A percentile compares a stretch with the other conserved stretches of the same genome.
These are phyloP conservation scores for Catostylus mosaicus DNA, from an alignment of 30 jellyfish, hydroid and myxozoan species.

Conservation along the genomic window DNA sequence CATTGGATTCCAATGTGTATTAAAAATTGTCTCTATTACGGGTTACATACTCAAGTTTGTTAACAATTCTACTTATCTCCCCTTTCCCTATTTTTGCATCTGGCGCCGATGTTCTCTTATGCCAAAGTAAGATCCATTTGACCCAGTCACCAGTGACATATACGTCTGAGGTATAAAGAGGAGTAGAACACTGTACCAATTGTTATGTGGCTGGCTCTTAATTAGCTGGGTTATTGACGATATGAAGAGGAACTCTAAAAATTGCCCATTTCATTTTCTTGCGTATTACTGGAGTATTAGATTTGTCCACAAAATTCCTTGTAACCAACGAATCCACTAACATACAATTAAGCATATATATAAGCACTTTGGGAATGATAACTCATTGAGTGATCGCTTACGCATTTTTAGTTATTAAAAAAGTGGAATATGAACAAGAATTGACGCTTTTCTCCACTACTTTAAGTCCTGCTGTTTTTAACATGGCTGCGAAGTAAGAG, in stretches of 20 bases:
- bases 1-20: neutral
- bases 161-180: neutral
- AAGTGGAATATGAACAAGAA: too few relatives aligned
- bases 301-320: conserved; percentile 3
- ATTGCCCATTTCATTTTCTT: neutral
- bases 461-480: too few relatives aligned
- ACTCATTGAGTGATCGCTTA: too few relatives aligned
- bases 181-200: neutral
- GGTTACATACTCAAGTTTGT: too few relatives aligned
- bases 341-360: neutral
- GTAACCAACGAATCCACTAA: neutral
- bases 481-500: too few relatives aligned
- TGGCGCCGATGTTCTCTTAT: neutral
- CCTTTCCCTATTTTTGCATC: neutral
- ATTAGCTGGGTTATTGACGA: neutral
- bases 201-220: neutral
- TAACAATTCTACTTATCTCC: too few relatives aligned
- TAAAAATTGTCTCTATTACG: too few relatives aligned
- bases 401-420: too few relatives aligned
- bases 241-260: neutral
- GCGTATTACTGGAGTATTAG: neutral
- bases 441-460: too few relatives aligned
- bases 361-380: too few relatives aligned
- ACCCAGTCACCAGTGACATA: conserved; percentile 11
- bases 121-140: neutral